Conservation (phyloP, 2,888 invertebrate species). For the Amphipyra berbera region DNA sequence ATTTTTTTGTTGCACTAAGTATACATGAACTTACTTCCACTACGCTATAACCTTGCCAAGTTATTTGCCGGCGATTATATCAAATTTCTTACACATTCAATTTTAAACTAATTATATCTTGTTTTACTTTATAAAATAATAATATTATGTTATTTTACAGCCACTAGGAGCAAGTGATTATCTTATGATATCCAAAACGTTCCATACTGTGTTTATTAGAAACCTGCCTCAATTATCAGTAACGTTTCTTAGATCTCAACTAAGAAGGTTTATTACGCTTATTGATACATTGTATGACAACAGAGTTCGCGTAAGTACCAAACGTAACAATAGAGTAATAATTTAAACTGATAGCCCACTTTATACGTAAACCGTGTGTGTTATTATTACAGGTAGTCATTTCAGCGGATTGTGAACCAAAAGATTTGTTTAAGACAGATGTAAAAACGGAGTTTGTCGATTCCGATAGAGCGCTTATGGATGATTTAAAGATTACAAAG, state of each 20-base stretch:
- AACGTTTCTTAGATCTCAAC: slow-evolving; percentile 94
- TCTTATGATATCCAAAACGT: slow-evolving; percentile 96
- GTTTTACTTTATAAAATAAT: too few species aligned
- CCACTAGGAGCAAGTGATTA: slow-evolving; percentile 99
- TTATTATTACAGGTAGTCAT: slow-evolving; percentile 92
- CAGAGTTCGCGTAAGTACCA: slow-evolving; percentile 91
- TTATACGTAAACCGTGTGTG: neutral
- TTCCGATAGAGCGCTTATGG: slow-evolving; percentile 97
- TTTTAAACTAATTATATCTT: neutral
- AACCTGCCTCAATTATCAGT: slow-evolving; percentile 95
- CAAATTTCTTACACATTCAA: too few species aligned
- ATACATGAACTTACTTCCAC: too few species aligned
- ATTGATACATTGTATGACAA: slow-evolving; percentile 99
- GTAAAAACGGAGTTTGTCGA: slow-evolving; percentile 90
- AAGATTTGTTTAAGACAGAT: slow-evolving; percentile 92
- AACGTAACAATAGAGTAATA: slow-evolving; percentile 29
- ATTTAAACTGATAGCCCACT: slow-evolving; percentile 1
- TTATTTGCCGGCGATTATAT: too few species aligned
- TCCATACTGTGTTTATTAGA: slow-evolving; percentile 98
- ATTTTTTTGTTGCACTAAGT: too few species aligned
- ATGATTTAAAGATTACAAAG: slow-evolving; percentile 96
- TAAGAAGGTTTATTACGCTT: slow-evolving; percentile 98
- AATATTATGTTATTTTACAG: slow-evolving; percentile 82
- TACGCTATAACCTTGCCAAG: too few species aligned
- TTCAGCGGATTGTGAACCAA: slow-evolving; percentile 94